A percentile compares a stretch with the other conserved stretches of the same genome.
phyloP scores from a whole-genome alignment of 1,140 invertebrate genomes.

The Leptinotarsa undecemlineata region DNA sequence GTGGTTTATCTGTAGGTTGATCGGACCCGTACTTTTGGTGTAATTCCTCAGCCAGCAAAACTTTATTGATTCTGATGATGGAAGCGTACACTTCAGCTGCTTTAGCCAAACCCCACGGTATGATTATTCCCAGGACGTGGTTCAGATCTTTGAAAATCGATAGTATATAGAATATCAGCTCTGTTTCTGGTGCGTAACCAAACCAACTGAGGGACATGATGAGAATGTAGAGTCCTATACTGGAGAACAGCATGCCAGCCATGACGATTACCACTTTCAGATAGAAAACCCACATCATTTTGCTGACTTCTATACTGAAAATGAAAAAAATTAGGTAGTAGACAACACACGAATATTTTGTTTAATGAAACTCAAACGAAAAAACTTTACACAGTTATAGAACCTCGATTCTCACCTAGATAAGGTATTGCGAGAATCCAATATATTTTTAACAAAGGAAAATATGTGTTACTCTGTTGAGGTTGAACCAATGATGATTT shows the following conservation, averaged over 20 bases:
- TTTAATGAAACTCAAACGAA: too few species aligned
- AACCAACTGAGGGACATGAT: conserved; percentile 21
- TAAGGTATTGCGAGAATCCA: too few species aligned
- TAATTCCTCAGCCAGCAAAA: conserved; percentile 34
- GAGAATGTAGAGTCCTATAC: conserved; percentile 11
- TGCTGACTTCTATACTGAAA: conserved; percentile 38
- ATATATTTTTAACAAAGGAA: too few species aligned
- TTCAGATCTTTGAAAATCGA: conserved; percentile 14
- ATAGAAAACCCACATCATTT: conserved; percentile 28
- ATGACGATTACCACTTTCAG: conserved; percentile 19
- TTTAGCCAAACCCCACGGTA: conserved; percentile 55
- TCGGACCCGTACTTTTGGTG: conserved; percentile 14
- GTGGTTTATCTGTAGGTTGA: not conserved
- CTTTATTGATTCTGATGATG: conserved; percentile 32
- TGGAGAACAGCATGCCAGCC: conserved; percentile 1
- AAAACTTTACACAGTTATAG: too few species aligned
- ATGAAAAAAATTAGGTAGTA: not conserved
- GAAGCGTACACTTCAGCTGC: conserved; percentile 56
- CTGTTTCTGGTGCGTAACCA: conserved; percentile 10
- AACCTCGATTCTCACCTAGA: too few species aligned
- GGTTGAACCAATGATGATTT: too few species aligned
- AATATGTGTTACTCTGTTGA: too few species aligned
- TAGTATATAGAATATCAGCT: conserved; percentile 20
- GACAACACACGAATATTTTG: not conserved
- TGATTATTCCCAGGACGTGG: not conserved